These are phyloP conservation scores for Notolabrus celidotus DNA, from an alignment of 2,797 vertebrate species.

Conservation along the genomic window DNA sequence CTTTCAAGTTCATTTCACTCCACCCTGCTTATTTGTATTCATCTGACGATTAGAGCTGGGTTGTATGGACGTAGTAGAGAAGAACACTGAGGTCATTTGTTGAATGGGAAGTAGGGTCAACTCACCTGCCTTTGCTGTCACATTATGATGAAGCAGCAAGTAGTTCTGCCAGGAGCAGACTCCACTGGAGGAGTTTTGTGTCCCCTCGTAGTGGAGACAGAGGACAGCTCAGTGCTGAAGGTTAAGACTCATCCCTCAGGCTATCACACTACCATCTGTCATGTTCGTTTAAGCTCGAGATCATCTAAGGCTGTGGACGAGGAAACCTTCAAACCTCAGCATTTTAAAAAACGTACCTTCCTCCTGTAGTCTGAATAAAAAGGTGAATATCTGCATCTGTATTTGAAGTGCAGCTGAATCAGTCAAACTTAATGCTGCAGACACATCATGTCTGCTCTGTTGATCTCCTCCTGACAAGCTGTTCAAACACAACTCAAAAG, in stretches of 20 bases:
- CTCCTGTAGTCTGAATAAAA: conserved; percentile 31
- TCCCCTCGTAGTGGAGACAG: neutral
- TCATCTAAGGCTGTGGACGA: conserved; percentile 23
- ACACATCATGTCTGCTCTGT: conserved; percentile 10
- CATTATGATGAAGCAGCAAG: conserved; percentile 29
- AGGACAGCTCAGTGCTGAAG: conserved; percentile 45
- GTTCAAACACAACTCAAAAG: conserved; percentile 23
- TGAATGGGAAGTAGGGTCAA: conserved; percentile 12
- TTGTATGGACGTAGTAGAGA: neutral
- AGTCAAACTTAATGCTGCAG: neutral
- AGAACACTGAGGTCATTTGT: conserved; percentile 21
- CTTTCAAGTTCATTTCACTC: neutral
- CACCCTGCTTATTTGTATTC: conserved; percentile 40
- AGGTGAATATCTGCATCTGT: conserved; percentile 5
- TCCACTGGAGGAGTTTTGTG: conserved; percentile 13
- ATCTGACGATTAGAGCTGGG: neutral
- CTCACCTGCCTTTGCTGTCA: conserved; percentile 6
- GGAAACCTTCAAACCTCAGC: conserved; percentile 32
- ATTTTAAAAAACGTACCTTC: conserved; percentile 32
- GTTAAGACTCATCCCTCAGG: conserved; percentile 52
- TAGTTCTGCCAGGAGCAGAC: conserved; percentile 8
- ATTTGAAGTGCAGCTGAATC: conserved; percentile 22
- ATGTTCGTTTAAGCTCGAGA: conserved; percentile 45
- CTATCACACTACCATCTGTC: conserved; percentile 60
- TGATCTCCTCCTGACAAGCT: conserved; percentile 19